Evolutionary conservation across 2,113 vertebrate species (phyloP).

Genomic region (Prunella himalayana): DNA sequence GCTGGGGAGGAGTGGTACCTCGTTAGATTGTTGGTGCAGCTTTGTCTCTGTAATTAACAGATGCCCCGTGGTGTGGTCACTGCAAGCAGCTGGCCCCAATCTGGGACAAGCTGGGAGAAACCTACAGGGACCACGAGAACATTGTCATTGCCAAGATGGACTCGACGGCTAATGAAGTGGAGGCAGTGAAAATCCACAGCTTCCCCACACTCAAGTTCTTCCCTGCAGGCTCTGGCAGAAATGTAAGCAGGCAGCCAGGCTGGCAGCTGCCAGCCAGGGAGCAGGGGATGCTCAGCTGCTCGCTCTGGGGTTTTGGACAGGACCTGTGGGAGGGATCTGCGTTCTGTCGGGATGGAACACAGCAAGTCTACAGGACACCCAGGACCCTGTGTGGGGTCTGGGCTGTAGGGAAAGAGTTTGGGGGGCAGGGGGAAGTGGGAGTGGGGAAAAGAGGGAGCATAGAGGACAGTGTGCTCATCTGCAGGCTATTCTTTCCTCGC

Average conservation of each 20-base stretch:
- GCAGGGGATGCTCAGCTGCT: background rate
- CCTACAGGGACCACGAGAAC: constrained; percentile 81
- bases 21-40: background rate
- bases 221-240: constrained; percentile 82
- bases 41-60: constrained; percentile 59
- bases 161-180: constrained; percentile 93
- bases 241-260: constrained; percentile 66
- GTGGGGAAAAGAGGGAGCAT: background rate
- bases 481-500: constrained; percentile 60
- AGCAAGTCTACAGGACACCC: background rate
- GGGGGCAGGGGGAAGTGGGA: background rate
- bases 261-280: background rate
- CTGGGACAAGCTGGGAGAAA: constrained; percentile 95
- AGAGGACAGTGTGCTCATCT: constrained; percentile 50
- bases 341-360: background rate
- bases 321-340: background rate
- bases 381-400: background rate
- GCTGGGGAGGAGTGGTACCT: background rate
- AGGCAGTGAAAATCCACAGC: constrained; percentile 93
- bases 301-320: background rate
- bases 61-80: constrained; percentile 98
- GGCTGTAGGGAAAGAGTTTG: background rate
- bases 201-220: constrained; percentile 98
- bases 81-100: constrained; percentile 97
- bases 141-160: constrained; percentile 95